Base-by-base conservation (phyloP, 2,113 vertebrate species). In the Odobenus rosmarus region DNA sequence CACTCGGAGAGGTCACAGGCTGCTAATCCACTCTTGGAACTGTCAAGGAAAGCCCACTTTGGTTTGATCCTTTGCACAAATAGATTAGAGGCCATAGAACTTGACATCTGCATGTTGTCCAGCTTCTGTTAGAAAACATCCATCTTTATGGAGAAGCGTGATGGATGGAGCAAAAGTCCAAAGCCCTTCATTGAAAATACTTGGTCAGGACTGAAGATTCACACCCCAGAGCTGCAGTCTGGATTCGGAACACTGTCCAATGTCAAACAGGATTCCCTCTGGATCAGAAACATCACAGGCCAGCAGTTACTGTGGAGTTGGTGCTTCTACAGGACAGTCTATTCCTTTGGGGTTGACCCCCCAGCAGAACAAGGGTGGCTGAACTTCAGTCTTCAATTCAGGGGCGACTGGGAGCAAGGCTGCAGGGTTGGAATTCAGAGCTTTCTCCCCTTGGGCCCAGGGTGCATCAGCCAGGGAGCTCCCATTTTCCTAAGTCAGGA, bases 1-100 rank as follows among this genome's bases (percentile, higher is more conserved):
- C 55, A n/a, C 53, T 59, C 31, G 16, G 28, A 64, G 62, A 33
- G 62, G 62, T 67, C 79, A 83, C 61, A 67, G 76, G 71, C 46
- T 95, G 15, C 57, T 69, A 81, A 86, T 94, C 83, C 67, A 57
- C 69, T 71, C 0, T 79, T 61, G 83, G 79, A 88, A 95, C 0
- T 46, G 62, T 95, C 53, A 62, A 83, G 67, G 15, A 23, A 90
- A 5, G 3, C 71, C 67, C 74, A 11, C 31, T 93, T 97, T 59
- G 97, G 67, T 69, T 51, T 90, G 94, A 94, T 90, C 90, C 79
- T 64, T 93, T 36, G 46, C 81, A 39, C 97, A 95, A 46, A 18
- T 3, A 0, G 51, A 84, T 90, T 53, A 82, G 92, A 95, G 86
- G 80, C 67, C 96, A 57, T 69, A 87, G 97, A 81, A 10, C 82